These are phyloP conservation scores for Marronus borbonicus DNA, from an alignment of 2,888 invertebrate species.

Conservation along the genomic window DNA sequence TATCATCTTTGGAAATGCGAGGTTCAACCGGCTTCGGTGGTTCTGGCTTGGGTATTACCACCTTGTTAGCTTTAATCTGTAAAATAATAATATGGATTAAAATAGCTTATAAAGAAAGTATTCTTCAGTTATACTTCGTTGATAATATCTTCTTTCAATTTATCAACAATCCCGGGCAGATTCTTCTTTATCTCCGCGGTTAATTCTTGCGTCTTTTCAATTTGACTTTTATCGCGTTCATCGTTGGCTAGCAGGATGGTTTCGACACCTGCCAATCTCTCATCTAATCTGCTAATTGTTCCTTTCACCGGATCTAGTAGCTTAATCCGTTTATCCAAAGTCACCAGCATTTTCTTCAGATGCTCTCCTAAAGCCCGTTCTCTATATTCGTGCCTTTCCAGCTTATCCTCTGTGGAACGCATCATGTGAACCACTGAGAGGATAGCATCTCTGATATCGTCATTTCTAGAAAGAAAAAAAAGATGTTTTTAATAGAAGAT, in stretches of 20 bases:
- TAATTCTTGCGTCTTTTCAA: slow-evolving; percentile 76
- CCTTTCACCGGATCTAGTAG: slow-evolving; percentile 80
- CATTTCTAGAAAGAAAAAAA: slow-evolving; percentile 71
- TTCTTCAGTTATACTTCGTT: slow-evolving; percentile 58
- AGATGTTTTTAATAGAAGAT: too few relatives aligned
- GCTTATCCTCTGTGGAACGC: slow-evolving; percentile 84
- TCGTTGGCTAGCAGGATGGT: slow-evolving; percentile 83
- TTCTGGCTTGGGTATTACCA: slow-evolving; percentile 35
- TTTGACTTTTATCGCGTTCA: slow-evolving; percentile 77
- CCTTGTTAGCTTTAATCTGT: slow-evolving; percentile 47
- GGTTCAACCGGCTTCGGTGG: slow-evolving; percentile 44
- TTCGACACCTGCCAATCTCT: slow-evolving; percentile 83
- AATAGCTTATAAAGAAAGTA: not conserved
- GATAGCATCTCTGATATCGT: slow-evolving; percentile 85
- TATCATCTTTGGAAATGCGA: slow-evolving; percentile 52
- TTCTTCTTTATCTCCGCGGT: slow-evolving; percentile 72
- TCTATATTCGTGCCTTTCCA: slow-evolving; percentile 88
- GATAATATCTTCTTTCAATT: slow-evolving; percentile 69
- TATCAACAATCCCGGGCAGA: slow-evolving; percentile 70
- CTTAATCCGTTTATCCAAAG: slow-evolving; percentile 82
- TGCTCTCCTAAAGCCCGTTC: slow-evolving; percentile 86
- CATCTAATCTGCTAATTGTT: slow-evolving; percentile 81
- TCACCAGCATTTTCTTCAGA: slow-evolving; percentile 80
- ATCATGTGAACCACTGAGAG: slow-evolving; percentile 86
- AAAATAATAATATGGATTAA: not conserved